Conservation (phyloP, 2,113 vertebrate species). For the Opisthocomus hoazin region DNA sequence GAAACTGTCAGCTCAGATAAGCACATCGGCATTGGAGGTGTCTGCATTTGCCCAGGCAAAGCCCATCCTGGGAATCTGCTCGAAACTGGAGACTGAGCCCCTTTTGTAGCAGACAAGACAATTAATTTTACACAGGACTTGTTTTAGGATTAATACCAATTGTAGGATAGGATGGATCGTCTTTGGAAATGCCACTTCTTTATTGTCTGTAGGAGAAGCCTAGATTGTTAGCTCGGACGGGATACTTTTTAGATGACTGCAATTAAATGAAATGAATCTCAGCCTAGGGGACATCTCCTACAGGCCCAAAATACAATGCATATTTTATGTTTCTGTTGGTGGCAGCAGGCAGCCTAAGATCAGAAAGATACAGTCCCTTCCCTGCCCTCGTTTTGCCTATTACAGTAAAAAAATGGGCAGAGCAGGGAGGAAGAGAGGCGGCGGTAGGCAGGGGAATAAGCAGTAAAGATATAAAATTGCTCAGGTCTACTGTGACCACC, state of each 20-base stretch:
- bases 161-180: not conserved
- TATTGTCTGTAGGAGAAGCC: not conserved
- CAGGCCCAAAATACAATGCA: not conserved
- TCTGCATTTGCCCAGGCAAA: not conserved
- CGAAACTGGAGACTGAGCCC: not conserved
- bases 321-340: slow-evolving; percentile 24
- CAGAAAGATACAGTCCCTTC: not conserved
- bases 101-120: not conserved
- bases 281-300: not conserved
- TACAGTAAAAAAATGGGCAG: slow-evolving; percentile 39
- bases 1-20: not conserved
- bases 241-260: not conserved
- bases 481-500: slow-evolving; percentile 52
- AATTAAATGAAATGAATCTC: slow-evolving; percentile 50
- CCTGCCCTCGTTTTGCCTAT: slow-evolving; percentile 44
- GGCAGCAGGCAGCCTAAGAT: slow-evolving; percentile 11
- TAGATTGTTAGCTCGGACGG: not conserved
- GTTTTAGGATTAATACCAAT: not conserved
- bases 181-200: not conserved
- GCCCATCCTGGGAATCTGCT: not conserved
- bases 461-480: slow-evolving; percentile 41
- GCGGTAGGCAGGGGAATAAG: not conserved
- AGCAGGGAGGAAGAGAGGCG: not conserved
- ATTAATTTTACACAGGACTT: not conserved
- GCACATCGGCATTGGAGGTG: not conserved